Evolutionary conservation across 2,113 vertebrate species (phyloP), one percentile per base, ranked within the genome.

Genomic region (Cynopterus brachyotis): DNA sequence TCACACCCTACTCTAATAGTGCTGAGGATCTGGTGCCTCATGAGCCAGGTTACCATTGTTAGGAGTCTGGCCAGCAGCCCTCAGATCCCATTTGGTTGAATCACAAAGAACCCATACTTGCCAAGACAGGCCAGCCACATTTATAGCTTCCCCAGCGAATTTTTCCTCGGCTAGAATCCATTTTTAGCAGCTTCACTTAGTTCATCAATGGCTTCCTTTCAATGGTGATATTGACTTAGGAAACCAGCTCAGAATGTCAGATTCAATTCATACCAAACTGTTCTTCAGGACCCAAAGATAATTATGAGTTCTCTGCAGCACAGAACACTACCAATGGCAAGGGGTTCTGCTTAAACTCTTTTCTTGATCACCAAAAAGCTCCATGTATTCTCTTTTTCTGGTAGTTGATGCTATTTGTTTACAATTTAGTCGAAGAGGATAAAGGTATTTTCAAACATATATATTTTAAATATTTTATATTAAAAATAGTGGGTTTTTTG

Each of bases 201-300:
- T 92, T 98, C 94, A 98, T 98, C 98, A 98, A 81, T 98, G 97
- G 97, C 73, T 98, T 96, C 92, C 89, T 97, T 97, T 98, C 98
- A 97, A 37, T 97, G 97, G 95, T 97, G 95, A 97, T 98, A 98
- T 86, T 96, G 98, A 98, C 98, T 96, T 93, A 91, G 81, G 81
- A 97, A 98, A 97, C 88, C 95, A 96, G 89, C 95, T 98, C 94
- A 76, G 93, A 97, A 98, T 98, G 96, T 98, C 97, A 98, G 95
- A 89, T 97, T 95, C 94, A 96, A 91, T 97, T 98, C 91, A 87
- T 79, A 96, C 45, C 0, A 0, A 72, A 89, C 69, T 6, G 16
- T 45, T 90, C 81, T 96, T 62, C 45, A 93, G 90, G 55, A 97
- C 78, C 66, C 86, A 96, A 12, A 85, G 78, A 92, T 80, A 95